phyloP scores from a whole-genome alignment of 2,888 invertebrate species.

The Diadegma fenestrale region DNA sequence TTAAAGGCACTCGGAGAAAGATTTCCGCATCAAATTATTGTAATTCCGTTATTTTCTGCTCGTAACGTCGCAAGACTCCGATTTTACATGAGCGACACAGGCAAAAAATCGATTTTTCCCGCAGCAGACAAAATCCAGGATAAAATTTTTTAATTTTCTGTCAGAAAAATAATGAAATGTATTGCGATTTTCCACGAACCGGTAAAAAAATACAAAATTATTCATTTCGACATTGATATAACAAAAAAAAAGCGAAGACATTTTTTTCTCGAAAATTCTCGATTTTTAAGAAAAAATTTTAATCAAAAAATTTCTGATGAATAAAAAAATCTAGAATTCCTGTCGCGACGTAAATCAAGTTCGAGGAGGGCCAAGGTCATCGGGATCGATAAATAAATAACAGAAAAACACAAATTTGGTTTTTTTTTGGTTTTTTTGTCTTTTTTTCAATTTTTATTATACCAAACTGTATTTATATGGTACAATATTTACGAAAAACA shows the following conservation, averaged over 20 bases:
- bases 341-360: not conserved
- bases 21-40: not conserved
- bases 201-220: not conserved
- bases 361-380: not conserved
- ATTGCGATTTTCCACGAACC: not conserved
- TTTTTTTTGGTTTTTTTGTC: not conserved
- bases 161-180: too few relatives aligned
- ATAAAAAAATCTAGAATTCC: not conserved
- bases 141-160: not conserved
- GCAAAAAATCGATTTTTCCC: too few relatives aligned
- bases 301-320: not conserved
- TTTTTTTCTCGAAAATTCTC: too few relatives aligned
- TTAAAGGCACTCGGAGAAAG: not conserved
- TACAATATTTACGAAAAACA: slow-evolving; percentile 1
- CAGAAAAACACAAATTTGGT: not conserved
- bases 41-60: not conserved
- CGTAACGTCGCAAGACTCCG: not conserved
- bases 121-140: not conserved
- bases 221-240: not conserved
- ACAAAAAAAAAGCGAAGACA: too few relatives aligned
- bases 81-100: not conserved
- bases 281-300: too few relatives aligned
- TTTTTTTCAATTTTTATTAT: not conserved
- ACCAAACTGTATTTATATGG: not conserved
- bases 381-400: not conserved